Conservation (phyloP, 2,113 vertebrate species). For the Epinephelus moara region DNA sequence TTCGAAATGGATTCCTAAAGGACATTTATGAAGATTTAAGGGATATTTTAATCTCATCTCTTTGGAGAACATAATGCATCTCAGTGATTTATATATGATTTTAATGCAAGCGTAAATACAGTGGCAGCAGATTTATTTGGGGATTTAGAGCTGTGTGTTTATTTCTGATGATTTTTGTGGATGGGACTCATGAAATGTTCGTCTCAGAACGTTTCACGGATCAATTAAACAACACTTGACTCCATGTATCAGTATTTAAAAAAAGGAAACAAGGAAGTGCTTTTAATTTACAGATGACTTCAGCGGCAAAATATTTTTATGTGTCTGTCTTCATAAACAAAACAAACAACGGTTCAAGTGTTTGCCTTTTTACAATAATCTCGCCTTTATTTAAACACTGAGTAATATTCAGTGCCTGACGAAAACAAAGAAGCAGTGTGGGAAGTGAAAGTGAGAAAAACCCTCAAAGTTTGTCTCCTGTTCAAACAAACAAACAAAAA, state of each 20-base stretch:
- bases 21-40: constrained; percentile 38
- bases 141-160: constrained; percentile 14
- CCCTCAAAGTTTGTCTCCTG: not conserved
- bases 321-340: not conserved
- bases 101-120: constrained; percentile 11
- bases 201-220: not conserved
- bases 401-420: not conserved
- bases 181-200: constrained; percentile 5
- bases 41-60: constrained; percentile 24
- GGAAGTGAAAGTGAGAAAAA: constrained; percentile 41
- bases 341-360: not conserved
- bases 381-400: constrained; percentile 16
- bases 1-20: constrained; percentile 7
- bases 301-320: not conserved
- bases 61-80: constrained; percentile 18
- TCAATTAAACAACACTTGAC: not conserved
- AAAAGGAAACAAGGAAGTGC: constrained; percentile 20
- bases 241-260: not conserved
- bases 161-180: constrained; percentile 23
- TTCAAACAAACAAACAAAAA: not conserved
- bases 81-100: constrained; percentile 14
- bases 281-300: not conserved
- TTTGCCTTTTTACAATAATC: not conserved
- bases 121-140: not conserved
- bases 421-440: constrained; percentile 26